Base-by-base conservation (phyloP, 2,113 vertebrate genomes). In the Genyomyrus donnyi region DNA sequence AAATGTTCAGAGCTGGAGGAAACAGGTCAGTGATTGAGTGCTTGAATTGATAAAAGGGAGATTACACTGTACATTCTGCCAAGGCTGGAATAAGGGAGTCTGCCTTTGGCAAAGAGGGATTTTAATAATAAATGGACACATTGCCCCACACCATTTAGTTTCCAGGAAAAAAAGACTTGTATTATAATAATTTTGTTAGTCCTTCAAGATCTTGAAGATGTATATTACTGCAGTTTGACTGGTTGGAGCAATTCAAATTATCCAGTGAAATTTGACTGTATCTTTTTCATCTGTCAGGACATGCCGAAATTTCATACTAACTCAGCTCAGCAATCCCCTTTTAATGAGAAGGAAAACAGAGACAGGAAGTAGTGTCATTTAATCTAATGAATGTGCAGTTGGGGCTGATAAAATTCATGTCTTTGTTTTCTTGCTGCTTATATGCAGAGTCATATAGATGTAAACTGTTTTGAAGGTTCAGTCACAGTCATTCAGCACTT, bases 91-190 rank as follows among this genome's bases (percentile, higher is more conserved):
- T 21, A 9, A 21, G 50, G 85, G 17, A 53, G 27, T 8, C 17
- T 19, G n/a, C 50, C 19, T 7, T 56, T 53, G 50, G 50, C 85
- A 87, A 87, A 87, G 50, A 56, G 85, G n/a, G 50, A 87, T 87
- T 87, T 87, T 87, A 87, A 87, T 87, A 87, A 87, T 87, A 56
- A 53, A 87, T 87, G n/a, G 49, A 87, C 15, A 9, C 27, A 53
- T 87, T 42, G 85, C 85, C 50, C 85, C 56, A 8, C 24, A 53
- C 48, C 85, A 52, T 87, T 87, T 87, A 8, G 48, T 49, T 87
- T 87, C 24, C 21, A 87, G 50, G 62, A 70, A 70, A 56, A 13
- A 87, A 35, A 53, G 52, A 53, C 50, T 87, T 35, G 85, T 15
- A 39, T 87, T 13, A 42, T 77, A 42, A 77, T 77, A 77, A 42